Evolutionary conservation across 1,140 invertebrate genomes (phyloP), one percentile per base, ranked within the genome.

Genomic region (Bursaphelenchus mucronatus): DNA sequence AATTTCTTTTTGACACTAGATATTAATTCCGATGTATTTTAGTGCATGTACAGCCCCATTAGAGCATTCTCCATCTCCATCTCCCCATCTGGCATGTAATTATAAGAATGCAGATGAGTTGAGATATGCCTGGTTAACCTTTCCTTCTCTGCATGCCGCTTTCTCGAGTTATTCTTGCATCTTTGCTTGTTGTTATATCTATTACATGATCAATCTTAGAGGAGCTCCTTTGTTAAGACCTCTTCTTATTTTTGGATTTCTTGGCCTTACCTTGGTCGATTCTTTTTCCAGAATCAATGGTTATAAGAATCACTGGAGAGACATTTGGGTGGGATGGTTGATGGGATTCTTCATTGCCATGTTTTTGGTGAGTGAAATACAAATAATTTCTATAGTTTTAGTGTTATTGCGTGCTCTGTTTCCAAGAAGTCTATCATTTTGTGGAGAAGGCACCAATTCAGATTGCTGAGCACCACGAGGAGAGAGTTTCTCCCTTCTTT

Each of bases 171-270:
- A 78, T 64, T 76, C 78, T 8, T 70, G 70, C 21, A 72, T 76
- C 49, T 80, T 80, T 63, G 79, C 78, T 46, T 81, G 72, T 11
- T 75, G 66, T 49, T 80, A 80, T 68, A 80, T 80, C 56, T 81
- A 81, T 61, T 80, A 81, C 74, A 80, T 80, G 78, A 74, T 80
- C 40, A 80, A 78, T 59, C 61, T 81, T 11, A 75, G 78, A 21
- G 79, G 78, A 41, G 78, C 78, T 45, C 78, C 78, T 15, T 67
- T 80, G 47, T 69, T 80, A 19, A 55, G 78, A 51, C 78, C 78
- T 19, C 69, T 80, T 52, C 68, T 80, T 30, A 80, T 80, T 59
- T 80, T 81, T 58, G 79, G 78, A n/a, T 76, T 80, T 47, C 46
- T 80, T 21, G 79, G 79, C 30, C 64, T 80, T 11, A 65, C 78